A percentile compares a stretch with the other conserved stretches of the same genome.
phyloP scores from a whole-genome alignment of 2,888 invertebrate genomes.

The Ophioninae sp. region DNA sequence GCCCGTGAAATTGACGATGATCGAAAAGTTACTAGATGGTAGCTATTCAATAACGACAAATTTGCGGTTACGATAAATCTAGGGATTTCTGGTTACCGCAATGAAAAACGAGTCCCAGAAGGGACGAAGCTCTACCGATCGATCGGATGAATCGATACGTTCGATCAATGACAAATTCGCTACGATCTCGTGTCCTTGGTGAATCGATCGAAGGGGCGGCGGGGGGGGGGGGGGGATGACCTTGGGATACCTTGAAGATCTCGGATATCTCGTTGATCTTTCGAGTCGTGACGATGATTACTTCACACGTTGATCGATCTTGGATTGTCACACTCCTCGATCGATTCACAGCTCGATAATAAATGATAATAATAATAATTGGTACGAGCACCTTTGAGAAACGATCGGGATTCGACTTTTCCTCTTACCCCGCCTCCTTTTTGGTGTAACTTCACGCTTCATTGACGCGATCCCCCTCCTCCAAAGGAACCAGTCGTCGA shows the following conservation, averaged over 20 bases:
- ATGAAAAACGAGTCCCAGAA: neutral
- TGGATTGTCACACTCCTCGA: slow-evolving; percentile 26
- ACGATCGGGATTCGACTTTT: slow-evolving; percentile 25
- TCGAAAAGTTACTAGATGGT: too few relatives aligned
- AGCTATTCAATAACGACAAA: too few relatives aligned
- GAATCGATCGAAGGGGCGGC: too few relatives aligned
- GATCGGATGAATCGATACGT: too few relatives aligned
- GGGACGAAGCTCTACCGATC: neutral
- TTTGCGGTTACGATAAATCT: too few relatives aligned
- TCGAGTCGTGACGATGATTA: slow-evolving; percentile 23
- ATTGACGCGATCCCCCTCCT: slow-evolving; percentile 35
- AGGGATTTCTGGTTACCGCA: too few relatives aligned
- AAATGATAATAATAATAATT: too few relatives aligned
- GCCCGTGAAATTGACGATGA: too few relatives aligned
- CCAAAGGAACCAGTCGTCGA: slow-evolving; percentile 10
- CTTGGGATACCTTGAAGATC: slow-evolving; percentile 50
- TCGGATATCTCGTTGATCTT: slow-evolving; percentile 23
- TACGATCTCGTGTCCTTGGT: too few relatives aligned
- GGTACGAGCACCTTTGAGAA: slow-evolving; percentile 27
- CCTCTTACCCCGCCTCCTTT: slow-evolving; percentile 30
- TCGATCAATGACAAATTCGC: too few relatives aligned
- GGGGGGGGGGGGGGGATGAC: neutral
- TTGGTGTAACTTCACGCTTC: slow-evolving; percentile 59
- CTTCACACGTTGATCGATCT: slow-evolving; percentile 22
- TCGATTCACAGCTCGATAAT: slow-evolving; percentile 14